Conservation (phyloP, 2,888 invertebrate genomes). For the Pandemis corylana region DNA sequence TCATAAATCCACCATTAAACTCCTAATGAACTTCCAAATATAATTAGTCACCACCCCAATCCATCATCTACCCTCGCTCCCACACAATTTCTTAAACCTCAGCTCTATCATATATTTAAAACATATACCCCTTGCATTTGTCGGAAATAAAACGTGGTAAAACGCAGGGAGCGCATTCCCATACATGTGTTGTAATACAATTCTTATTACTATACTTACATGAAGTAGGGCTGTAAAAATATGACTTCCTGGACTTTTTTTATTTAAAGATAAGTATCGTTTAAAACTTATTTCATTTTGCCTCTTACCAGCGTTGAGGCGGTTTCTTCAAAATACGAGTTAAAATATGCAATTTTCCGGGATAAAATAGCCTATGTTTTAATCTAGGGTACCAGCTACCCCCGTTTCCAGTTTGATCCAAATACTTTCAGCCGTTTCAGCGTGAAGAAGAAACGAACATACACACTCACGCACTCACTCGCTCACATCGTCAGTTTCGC, state of each 20-base stretch:
- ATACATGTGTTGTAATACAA: slow-evolving; percentile 39
- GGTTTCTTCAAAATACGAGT: too few species aligned
- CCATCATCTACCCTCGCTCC: slow-evolving; percentile 7
- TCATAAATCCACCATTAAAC: slow-evolving; percentile 14
- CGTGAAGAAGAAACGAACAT: too few species aligned
- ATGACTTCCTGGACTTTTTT: slow-evolving; percentile 19
- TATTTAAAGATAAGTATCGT: too few species aligned
- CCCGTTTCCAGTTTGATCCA: too few species aligned
- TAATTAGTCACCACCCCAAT: slow-evolving; percentile 33
- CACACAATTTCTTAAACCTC: slow-evolving; percentile 21
- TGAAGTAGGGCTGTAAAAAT: slow-evolving; percentile 23
- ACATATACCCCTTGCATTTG: slow-evolving; percentile 21
- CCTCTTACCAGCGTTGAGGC: too few species aligned
- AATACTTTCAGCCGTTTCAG: too few species aligned
- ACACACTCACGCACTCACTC: too few species aligned
- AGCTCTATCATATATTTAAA: neutral
- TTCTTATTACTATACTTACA: slow-evolving; percentile 24
- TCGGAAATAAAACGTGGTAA: slow-evolving; percentile 37
- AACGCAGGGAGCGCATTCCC: slow-evolving; percentile 24
- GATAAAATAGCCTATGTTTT: too few species aligned
- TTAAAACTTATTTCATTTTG: too few species aligned
- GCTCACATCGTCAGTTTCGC: too few species aligned
- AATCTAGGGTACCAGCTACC: too few species aligned
- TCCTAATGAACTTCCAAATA: slow-evolving; percentile 32
- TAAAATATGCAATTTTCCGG: too few species aligned